phyloP scores from a whole-genome alignment of 2,113 vertebrate genomes.

The Oceanites oceanicus region DNA sequence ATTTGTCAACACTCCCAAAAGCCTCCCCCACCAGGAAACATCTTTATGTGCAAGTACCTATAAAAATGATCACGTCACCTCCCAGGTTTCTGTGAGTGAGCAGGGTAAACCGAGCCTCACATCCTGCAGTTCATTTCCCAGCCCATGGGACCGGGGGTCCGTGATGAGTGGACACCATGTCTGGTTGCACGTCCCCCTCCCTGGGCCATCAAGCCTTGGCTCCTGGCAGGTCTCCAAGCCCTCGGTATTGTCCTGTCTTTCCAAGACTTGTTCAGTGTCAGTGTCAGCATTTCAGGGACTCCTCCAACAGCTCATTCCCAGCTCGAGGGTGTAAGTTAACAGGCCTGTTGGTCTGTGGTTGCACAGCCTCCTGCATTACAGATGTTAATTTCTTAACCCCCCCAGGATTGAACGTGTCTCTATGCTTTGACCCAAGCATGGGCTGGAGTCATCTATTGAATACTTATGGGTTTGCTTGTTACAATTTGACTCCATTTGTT shows the following conservation, averaged over 20 bases:
- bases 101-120: neutral
- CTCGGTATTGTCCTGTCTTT: neutral
- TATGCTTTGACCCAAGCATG: neutral
- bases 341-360: accelerated
- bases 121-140: neutral
- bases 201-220: neutral
- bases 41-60: conserved; percentile 9
- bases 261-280: neutral
- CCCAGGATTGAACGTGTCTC: neutral
- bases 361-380: neutral
- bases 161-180: neutral
- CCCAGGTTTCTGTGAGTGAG: neutral
- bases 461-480: neutral
- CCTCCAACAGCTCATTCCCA: neutral
- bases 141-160: neutral
- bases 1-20: neutral
- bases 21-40: neutral
- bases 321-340: neutral
- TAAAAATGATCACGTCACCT: neutral
- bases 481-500: neutral
- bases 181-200: neutral
- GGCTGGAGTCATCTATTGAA: neutral
- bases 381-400: neutral
- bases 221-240: neutral
- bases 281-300: neutral